A percentile compares a stretch with the other conserved stretches of the same genome.
These are phyloP conservation scores for Proterorhinus semilunaris DNA, from an alignment of 2,113 vertebrate genomes.

Conservation along the genomic window DNA sequence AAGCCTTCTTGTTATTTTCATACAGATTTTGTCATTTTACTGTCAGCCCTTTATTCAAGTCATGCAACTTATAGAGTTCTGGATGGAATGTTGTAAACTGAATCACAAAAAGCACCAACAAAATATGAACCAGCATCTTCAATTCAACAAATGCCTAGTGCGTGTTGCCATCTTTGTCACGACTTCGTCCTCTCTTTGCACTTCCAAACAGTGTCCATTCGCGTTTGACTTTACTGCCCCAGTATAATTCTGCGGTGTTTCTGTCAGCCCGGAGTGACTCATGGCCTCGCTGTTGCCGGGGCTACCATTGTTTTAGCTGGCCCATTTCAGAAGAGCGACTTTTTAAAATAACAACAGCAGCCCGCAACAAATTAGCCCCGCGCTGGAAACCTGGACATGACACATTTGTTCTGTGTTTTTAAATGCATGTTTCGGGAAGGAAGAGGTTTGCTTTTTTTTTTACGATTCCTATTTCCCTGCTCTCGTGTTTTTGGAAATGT, in stretches of 20 bases:
- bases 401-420: constrained; percentile 55
- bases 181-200: constrained; percentile 16
- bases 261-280: constrained; percentile 17
- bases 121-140: too few species aligned
- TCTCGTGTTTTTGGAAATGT: constrained; percentile 26
- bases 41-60: too few species aligned
- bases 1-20: too few species aligned
- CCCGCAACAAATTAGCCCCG: constrained; percentile 41
- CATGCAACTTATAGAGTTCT: too few species aligned
- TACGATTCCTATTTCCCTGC: constrained; percentile 34
- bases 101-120: too few species aligned
- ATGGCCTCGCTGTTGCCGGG: constrained; percentile 39
- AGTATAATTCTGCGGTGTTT: constrained; percentile 5
- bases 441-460: constrained; percentile 23
- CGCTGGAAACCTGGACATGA: constrained; percentile 44
- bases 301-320: constrained; percentile 55
- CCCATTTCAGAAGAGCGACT: constrained; percentile 39
- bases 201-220: background rate
- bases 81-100: too few species aligned
- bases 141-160: too few species aligned
- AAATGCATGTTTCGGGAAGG: constrained; percentile 33
- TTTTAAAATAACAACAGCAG: constrained; percentile 50
- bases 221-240: constrained; percentile 7
- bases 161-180: too few species aligned
- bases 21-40: too few species aligned